Percentiles rank a stretch among this genome's conserved stretches.
These are phyloP conservation scores for Lithophane socia DNA, from an alignment of 2,888 invertebrate species.

Conservation along the genomic window DNA sequence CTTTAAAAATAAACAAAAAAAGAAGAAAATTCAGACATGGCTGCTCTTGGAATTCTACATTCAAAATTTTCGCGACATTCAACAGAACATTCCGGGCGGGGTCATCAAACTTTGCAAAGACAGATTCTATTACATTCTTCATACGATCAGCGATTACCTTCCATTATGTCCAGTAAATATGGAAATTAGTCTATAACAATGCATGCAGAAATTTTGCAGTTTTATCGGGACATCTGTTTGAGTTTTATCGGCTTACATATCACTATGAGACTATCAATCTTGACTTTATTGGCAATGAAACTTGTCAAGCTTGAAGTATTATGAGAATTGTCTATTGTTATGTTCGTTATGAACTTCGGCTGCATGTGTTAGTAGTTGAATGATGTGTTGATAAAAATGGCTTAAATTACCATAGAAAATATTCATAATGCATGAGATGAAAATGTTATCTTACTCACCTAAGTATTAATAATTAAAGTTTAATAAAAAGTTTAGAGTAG, in stretches of 20 bases:
- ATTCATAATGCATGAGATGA: too few species aligned
- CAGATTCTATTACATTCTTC: slow-evolving; percentile 48
- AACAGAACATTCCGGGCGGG: slow-evolving; percentile 46
- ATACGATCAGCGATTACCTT: slow-evolving; percentile 44
- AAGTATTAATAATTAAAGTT: too few species aligned
- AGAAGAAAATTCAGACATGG: slow-evolving; percentile 23
- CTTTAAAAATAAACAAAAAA: slow-evolving; percentile 45
- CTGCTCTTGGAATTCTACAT: slow-evolving; percentile 41
- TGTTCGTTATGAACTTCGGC: not conserved
- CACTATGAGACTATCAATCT: slow-evolving; percentile 41
- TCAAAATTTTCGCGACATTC: slow-evolving; percentile 42
- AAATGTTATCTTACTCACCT: not conserved
- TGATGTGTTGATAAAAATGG: not conserved
- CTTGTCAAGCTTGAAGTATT: slow-evolving; percentile 35
- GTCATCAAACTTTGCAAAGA: slow-evolving; percentile 46
- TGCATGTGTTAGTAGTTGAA: not conserved
- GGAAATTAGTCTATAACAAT: slow-evolving; percentile 48
- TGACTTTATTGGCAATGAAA: slow-evolving; percentile 36
- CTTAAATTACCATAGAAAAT: not conserved
- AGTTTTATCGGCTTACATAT: slow-evolving; percentile 41
- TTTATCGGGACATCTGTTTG: slow-evolving; percentile 34
- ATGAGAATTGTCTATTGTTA: slow-evolving; percentile 22
- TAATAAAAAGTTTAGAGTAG: too few species aligned
- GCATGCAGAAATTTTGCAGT: slow-evolving; percentile 35
- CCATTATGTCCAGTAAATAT: slow-evolving; percentile 48